Percentiles rank a stretch among this genome's conserved stretches.
phyloP scores from a whole-genome alignment of 2,888 invertebrate genomes.

The Pemphredon lugubris region DNA sequence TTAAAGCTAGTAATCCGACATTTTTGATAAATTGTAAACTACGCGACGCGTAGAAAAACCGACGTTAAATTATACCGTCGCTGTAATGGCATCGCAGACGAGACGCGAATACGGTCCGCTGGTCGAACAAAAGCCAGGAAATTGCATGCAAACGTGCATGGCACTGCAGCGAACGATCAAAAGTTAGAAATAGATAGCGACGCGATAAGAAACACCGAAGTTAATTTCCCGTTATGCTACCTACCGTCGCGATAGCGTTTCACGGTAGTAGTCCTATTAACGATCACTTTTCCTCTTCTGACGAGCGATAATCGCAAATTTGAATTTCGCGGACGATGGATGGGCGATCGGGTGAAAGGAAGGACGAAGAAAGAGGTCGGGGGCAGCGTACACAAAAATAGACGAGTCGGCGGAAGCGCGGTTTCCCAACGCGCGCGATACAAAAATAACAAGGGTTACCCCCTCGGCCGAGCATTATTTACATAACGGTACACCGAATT shows the following conservation, averaged over 20 bases:
- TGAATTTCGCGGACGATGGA: constrained; percentile 41
- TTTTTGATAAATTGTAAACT: no score
- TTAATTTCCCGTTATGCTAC: neutral
- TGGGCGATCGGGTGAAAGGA: constrained; percentile 16
- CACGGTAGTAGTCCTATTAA: neutral
- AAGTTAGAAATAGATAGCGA: neutral
- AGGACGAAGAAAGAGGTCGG: constrained; percentile 33
- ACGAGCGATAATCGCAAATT: constrained; percentile 16
- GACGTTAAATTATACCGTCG: neutral
- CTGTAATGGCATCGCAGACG: neutral
- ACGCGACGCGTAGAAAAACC: constrained; percentile 1
- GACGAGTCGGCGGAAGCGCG: constrained; percentile 68
- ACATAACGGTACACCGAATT: constrained; percentile 54
- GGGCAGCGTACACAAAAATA: constrained; percentile 65
- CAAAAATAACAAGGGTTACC: constrained; percentile 69
- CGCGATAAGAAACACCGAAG: neutral
- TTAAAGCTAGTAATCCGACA: no score
- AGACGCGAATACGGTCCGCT: constrained; percentile 4
- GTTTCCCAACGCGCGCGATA: constrained; percentile 69
- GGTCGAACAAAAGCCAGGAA: constrained; percentile 38
- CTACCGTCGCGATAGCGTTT: neutral
- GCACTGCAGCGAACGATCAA: neutral
- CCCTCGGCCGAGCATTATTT: constrained; percentile 57
- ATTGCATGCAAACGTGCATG: constrained; percentile 10
- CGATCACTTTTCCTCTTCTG: neutral